phyloP scores from a whole-genome alignment of 2,888 invertebrate genomes.

The Callyntrura sp. region DNA sequence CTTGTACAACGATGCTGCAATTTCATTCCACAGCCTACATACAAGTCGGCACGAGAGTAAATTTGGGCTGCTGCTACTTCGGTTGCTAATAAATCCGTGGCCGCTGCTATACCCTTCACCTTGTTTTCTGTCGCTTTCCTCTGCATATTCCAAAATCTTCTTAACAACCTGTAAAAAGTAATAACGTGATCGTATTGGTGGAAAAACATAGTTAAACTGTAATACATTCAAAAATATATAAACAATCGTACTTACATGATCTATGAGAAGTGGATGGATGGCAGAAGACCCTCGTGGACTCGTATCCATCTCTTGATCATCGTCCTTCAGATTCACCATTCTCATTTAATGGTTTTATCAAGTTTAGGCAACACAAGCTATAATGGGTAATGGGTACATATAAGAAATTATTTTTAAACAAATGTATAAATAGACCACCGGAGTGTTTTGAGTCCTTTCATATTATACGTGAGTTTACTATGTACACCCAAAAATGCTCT shows the following conservation, averaged over 20 bases:
- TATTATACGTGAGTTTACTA: no score
- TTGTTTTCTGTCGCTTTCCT: not conserved
- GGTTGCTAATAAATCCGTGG: not conserved
- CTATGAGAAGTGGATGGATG: slow-evolving; percentile 73
- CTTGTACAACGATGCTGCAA: slow-evolving; percentile 43
- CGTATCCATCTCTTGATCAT: not conserved
- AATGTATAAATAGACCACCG: no score
- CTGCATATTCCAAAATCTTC: slow-evolving; percentile 65
- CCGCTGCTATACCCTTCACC: not conserved
- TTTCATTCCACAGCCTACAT: slow-evolving; percentile 73
- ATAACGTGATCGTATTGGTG: no score
- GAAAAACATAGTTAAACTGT: no score
- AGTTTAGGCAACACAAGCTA: no score
- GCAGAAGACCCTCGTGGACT: not conserved
- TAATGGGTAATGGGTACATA: no score
- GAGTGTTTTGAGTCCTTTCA: no score
- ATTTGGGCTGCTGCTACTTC: not conserved
- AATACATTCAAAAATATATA: no score
- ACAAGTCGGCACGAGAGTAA: slow-evolving; percentile 60
- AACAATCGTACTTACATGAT: slow-evolving; percentile 76
- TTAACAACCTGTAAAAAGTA: slow-evolving; percentile 62
- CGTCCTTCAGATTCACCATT: slow-evolving; percentile 31
- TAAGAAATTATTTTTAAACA: no score
- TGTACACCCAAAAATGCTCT: no score
- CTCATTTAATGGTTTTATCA: not conserved